Evolutionary conservation across 2,797 vertebrate species (phyloP), one percentile per base, ranked within the genome.

Genomic region (Microtus obscurus): DNA sequence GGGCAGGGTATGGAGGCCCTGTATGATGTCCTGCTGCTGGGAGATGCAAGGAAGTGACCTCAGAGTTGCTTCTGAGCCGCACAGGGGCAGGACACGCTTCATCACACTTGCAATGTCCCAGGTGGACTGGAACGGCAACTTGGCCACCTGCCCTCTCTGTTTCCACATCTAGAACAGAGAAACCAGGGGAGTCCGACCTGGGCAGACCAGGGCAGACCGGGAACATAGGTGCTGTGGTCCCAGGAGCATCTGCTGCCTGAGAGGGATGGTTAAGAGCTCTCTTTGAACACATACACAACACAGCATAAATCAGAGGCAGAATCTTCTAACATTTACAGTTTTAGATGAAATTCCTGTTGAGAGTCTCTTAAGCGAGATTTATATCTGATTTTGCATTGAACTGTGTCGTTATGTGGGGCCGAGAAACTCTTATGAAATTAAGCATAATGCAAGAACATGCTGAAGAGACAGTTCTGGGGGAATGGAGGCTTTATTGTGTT

Each of bases 301-400:
- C 17, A 76, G 92, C 96, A 97, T 98, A 98, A 98, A 98, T 98
- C 99, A 98, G 98, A 97, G 96, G 23, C 91, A 95, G 98, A 98
- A 98, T 98, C 98, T 98, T 98, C 98, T 98, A 98, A 98, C 98
- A 98, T 99, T 98, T 99, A 98, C 97, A 97, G 98, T 98, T 99
- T 98, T 98, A 98, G 98, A 99, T 98, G 98, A 98, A 98, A 98
- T 99, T 98, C 98, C 98, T 98, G 98, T 98, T 98, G 98, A 98
- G 99, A 98, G 98, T 99, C 98, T 99, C 98, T 98, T 98, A 98
- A 98, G 98, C 98, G 97, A 98, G 98, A 98, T 99, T 99, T 99
- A 98, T 98, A 98, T 99, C 98, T 98, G 98, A 97, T 98, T 98
- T 98, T 98, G 98, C 98, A 98, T 98, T 98, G 98, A 98, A 98